Evolutionary conservation across 2,888 invertebrate genomes (phyloP).

Genomic region (Erebia ligea): DNA sequence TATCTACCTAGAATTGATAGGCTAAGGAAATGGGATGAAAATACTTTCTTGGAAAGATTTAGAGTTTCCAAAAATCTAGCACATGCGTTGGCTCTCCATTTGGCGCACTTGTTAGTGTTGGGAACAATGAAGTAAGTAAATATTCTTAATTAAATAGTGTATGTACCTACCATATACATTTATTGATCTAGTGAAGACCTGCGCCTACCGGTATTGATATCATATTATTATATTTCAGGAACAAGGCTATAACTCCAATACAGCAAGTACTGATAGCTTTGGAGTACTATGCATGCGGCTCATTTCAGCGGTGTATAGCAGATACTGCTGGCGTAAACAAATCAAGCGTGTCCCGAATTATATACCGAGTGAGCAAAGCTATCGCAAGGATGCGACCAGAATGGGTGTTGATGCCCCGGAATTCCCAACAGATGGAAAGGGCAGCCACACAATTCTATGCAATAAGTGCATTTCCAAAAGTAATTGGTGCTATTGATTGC

Average conservation of each 20-base stretch:
- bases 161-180: not conserved
- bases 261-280: conserved; percentile 13
- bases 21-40: not conserved
- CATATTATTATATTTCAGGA: conserved; percentile 2
- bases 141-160: not conserved
- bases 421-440: too few species aligned
- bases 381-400: not conserved
- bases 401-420: too few species aligned
- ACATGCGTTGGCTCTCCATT: conserved; percentile 1
- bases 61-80: too few species aligned
- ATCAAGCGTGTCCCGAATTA: not conserved
- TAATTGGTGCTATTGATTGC: too few species aligned
- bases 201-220: conserved; percentile 6
- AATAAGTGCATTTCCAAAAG: too few species aligned
- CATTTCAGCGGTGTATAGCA: conserved; percentile 11
- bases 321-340: conserved; percentile 18
- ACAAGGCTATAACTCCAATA: too few species aligned
- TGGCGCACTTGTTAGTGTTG: not conserved
- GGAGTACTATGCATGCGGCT: conserved; percentile 15
- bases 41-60: too few species aligned
- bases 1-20: conserved; percentile 8
- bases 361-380: not conserved
- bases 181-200: conserved; percentile 4
- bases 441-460: too few species aligned
- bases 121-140: conserved; percentile 1